Conservation (phyloP, 2,113 vertebrate species). For the Phyllostomus hastatus region DNA sequence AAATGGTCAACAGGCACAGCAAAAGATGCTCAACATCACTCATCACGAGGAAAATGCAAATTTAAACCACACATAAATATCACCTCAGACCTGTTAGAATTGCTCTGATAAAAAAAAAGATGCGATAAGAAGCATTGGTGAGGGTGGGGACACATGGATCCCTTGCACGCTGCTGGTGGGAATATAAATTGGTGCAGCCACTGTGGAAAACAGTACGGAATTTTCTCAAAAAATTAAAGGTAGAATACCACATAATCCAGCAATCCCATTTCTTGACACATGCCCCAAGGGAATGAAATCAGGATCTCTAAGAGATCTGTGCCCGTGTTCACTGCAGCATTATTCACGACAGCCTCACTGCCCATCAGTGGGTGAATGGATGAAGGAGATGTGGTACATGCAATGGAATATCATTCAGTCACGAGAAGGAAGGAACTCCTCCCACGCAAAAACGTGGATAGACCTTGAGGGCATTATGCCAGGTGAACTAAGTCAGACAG, state of each 20-base stretch:
- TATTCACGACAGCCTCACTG: neutral
- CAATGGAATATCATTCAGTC: neutral
- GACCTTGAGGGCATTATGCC: neutral
- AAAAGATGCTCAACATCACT: neutral
- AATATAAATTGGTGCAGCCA: neutral
- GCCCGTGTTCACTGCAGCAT: neutral
- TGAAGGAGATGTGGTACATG: neutral
- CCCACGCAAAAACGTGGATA: too few relatives aligned
- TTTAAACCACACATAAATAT: neutral
- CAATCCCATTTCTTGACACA: neutral
- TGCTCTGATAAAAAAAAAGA: neutral
- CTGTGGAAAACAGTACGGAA: neutral
- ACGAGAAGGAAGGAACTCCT: accelerated
- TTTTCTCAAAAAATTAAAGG: neutral
- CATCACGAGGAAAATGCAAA: neutral
- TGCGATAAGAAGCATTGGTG: neutral
- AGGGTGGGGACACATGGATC: neutral
- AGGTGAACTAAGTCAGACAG: neutral
- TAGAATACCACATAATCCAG: neutral
- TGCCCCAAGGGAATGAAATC: neutral
- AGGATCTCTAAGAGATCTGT: neutral
- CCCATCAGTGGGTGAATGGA: neutral
- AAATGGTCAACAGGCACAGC: neutral
- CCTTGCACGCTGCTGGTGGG: neutral
- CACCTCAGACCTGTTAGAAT: neutral